Evolutionary conservation across 2,113 vertebrate species (phyloP).

Genomic region (Neodon shergylaensis): DNA sequence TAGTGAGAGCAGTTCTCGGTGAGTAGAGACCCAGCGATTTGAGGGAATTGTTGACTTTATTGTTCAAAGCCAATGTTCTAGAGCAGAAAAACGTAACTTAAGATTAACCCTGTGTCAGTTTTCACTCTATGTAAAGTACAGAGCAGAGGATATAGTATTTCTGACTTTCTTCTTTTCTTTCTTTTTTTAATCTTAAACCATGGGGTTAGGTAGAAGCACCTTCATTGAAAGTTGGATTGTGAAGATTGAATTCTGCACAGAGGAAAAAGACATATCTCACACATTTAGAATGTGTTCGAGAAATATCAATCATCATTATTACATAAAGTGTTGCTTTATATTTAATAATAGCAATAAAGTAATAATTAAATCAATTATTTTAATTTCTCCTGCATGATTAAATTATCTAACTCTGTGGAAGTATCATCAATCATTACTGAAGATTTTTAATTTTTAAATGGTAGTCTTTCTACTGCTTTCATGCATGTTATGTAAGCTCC

Average conservation of each 20-base stretch:
- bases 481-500: background rate
- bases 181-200: background rate
- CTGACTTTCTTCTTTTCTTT: background rate
- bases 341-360: background rate
- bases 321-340: background rate
- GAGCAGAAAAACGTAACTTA: background rate
- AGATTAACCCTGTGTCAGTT: background rate
- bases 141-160: background rate
- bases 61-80: conserved; percentile 1
- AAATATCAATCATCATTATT: background rate
- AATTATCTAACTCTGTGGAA: background rate
- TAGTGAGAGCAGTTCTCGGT: background rate
- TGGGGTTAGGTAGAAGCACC: background rate
- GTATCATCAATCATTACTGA: background rate
- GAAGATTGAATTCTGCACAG: background rate
- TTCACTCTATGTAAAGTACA: background rate
- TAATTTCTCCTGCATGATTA: background rate
- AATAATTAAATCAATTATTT: background rate
- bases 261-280: background rate
- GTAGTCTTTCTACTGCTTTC: background rate
- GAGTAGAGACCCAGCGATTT: conserved; percentile 25
- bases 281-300: background rate
- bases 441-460: conserved; percentile 11
- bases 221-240: background rate
- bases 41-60: background rate